phyloP scores from a whole-genome alignment of 2,113 vertebrate species.

The Epinephelus fuscoguttatus region DNA sequence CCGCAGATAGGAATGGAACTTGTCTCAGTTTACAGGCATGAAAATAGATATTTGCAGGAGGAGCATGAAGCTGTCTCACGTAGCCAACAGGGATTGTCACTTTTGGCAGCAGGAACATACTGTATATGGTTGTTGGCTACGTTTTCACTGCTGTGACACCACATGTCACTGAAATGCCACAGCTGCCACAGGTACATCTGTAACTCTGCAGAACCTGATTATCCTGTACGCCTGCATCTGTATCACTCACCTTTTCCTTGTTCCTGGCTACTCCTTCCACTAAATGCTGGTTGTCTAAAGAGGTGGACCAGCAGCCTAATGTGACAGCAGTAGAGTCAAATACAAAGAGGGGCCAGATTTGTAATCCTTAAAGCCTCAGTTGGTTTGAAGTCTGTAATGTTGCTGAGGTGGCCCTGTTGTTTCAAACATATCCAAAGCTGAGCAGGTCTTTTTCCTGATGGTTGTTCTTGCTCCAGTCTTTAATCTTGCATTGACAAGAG shows the following conservation, averaged over 20 bases:
- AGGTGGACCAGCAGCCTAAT: background rate
- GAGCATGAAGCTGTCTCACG: conserved; percentile 3
- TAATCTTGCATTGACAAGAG: background rate
- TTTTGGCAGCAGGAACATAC: conserved; percentile 6
- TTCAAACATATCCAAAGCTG: background rate
- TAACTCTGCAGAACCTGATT: conserved; percentile 39
- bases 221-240: conserved; percentile 24
- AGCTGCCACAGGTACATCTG: background rate
- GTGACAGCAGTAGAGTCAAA: background rate
- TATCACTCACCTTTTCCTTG: background rate
- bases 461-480: background rate
- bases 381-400: conserved; percentile 3
- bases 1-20: conserved; percentile 29
- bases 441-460: conserved; percentile 1
- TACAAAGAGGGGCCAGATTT: background rate
- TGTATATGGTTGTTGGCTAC: conserved; percentile 14
- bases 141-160: background rate
- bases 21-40: conserved; percentile 54
- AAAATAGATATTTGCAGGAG: conserved; percentile 56
- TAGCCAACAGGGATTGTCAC: conserved; percentile 14
- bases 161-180: background rate
- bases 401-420: background rate
- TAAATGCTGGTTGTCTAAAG: background rate
- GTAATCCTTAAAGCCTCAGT: background rate
- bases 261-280: background rate